Percentiles rank a stretch among this genome's conserved stretches.
These are phyloP conservation scores for Euleptes europaea DNA, from an alignment of 2,113 vertebrate species.

Conservation along the genomic window DNA sequence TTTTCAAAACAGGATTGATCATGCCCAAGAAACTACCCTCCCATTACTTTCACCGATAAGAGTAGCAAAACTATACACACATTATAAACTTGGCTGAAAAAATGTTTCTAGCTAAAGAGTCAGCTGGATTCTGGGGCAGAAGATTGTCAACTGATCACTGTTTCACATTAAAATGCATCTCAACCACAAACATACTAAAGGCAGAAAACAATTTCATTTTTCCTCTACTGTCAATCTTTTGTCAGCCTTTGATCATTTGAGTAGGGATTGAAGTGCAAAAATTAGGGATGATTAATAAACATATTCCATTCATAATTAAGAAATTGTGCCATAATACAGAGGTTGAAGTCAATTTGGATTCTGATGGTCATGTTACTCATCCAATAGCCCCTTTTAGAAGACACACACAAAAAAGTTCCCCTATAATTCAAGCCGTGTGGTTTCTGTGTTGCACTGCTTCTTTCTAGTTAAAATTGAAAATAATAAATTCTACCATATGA, in stretches of 20 bases:
- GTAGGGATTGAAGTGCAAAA: background rate
- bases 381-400: background rate
- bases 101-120: background rate
- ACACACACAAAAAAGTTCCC: background rate
- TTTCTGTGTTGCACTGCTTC: background rate
- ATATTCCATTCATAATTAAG: background rate
- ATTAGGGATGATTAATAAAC: background rate
- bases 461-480: background rate
- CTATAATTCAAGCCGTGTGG: background rate
- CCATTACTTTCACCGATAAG: no score
- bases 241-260: background rate
- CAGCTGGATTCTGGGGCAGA: background rate
- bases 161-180: background rate
- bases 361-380: background rate
- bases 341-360: background rate
- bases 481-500: background rate
- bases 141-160: background rate
- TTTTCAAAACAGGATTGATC: no score
- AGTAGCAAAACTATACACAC: no score
- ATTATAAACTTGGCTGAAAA: background rate
- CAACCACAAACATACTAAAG: background rate
- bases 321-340: background rate
- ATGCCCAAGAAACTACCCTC: no score
- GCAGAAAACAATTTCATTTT: background rate
- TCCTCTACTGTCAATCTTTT: background rate